phyloP scores from a whole-genome alignment of 2,797 vertebrate genomes.

The Adelosebastes latens region DNA sequence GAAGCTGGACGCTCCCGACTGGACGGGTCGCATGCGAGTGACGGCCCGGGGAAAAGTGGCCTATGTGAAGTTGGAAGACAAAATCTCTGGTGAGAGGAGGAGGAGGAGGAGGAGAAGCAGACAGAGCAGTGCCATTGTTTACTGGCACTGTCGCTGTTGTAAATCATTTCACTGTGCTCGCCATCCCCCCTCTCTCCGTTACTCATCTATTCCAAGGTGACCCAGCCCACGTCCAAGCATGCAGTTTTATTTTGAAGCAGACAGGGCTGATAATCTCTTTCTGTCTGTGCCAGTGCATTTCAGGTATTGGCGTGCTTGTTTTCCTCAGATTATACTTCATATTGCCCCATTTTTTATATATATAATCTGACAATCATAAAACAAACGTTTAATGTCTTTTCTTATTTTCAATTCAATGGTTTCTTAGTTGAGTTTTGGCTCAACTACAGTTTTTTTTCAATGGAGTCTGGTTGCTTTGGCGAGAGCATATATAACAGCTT shows the following conservation, averaged over 20 bases:
- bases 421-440: neutral
- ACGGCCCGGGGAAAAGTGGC: slow-evolving; percentile 94
- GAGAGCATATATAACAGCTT: too few relatives aligned
- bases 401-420: neutral
- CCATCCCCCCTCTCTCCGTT: slow-evolving; percentile 42
- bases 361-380: neutral
- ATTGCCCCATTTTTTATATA: neutral
- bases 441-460: too few relatives aligned
- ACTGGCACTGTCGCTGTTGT: slow-evolving; percentile 38
- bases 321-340: neutral
- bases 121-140: slow-evolving; percentile 57
- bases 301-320: neutral
- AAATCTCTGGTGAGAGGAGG: slow-evolving; percentile 88
- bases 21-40: slow-evolving; percentile 94
- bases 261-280: slow-evolving; percentile 15
- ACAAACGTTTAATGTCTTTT: neutral
- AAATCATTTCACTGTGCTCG: slow-evolving; percentile 64
- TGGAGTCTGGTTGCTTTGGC: too few relatives aligned
- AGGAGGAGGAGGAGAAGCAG: slow-evolving; percentile 28
- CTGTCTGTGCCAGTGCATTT: slow-evolving; percentile 2
- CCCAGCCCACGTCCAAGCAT: slow-evolving; percentile 37
- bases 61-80: slow-evolving; percentile 95
- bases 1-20: slow-evolving; percentile 96
- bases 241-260: slow-evolving; percentile 38
- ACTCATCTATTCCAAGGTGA: slow-evolving; percentile 75